A percentile compares a stretch with the other conserved stretches of the same genome.
These are phyloP conservation scores for Sebastes taczanowskii DNA, from an alignment of 2,797 vertebrate species.

Conservation along the genomic window DNA sequence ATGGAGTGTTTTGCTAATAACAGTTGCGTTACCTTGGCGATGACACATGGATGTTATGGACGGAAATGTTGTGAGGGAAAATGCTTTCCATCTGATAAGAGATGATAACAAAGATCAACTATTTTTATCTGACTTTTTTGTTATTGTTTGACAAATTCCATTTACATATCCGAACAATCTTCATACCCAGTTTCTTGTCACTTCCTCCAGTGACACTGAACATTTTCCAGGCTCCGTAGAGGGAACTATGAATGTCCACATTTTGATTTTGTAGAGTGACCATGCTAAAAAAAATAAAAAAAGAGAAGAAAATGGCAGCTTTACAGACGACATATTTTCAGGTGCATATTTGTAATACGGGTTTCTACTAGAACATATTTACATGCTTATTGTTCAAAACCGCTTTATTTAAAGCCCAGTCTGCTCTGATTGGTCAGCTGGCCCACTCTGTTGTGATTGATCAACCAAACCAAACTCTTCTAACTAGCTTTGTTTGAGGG, in stretches of 20 bases:
- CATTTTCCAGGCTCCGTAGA: conserved; percentile 1
- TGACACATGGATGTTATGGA: conserved; percentile 57
- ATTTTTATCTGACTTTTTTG: background rate
- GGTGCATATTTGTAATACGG: too few species aligned
- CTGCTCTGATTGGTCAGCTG: too few species aligned
- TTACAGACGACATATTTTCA: background rate
- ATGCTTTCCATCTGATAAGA: conserved; percentile 66
- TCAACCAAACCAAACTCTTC: too few species aligned
- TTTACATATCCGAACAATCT: background rate
- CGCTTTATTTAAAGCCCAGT: too few species aligned
- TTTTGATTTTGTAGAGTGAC: conserved; percentile 71
- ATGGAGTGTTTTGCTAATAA: background rate
- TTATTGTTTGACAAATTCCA: background rate
- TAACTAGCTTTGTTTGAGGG: too few species aligned
- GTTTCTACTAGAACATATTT: too few species aligned
- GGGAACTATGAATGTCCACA: conserved; percentile 36
- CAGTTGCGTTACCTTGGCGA: conserved; percentile 58
- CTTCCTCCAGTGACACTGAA: conserved; percentile 7
- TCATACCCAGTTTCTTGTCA: conserved; percentile 77
- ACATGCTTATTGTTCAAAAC: too few species aligned
- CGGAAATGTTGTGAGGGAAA: conserved; percentile 57
- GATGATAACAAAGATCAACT: background rate
- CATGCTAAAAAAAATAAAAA: conserved; percentile 67
- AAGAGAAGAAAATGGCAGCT: background rate
- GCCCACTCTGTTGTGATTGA: too few species aligned